Base-by-base conservation (phyloP, 92 coral and sea anemone genomes). In the Desmophyllum pertusum region DNA sequence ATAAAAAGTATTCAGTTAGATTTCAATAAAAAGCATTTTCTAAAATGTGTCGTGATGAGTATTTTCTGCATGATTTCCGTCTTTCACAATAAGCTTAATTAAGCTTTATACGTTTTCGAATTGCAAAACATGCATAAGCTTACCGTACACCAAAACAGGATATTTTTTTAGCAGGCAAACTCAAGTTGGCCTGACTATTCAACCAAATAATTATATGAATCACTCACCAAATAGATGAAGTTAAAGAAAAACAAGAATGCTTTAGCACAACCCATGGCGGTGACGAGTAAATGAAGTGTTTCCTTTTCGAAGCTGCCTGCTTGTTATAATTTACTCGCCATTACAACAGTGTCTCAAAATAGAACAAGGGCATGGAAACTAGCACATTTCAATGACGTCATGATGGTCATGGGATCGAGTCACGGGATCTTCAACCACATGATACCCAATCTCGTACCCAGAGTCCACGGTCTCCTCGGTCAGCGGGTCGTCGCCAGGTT, bases 191-290 rank as follows among this genome's bases (percentile, higher is more conserved):
- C 11, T 25, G 0, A 35, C 15, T 67, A 19, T 38, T n/a, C n/a
- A n/a, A 6, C 7, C 18, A 33, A 37, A 14, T 3, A 10, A 0
- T n/a, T 19, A 21, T 25, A 11, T n/a, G 37, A 13, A 6, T 15
- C 86, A 84, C 95, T 92, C 85, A 93, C 96, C 91, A 93, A 55
- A 81, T 90, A 93, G 31, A 93, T 83, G 31, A 79, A 66, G 84
- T 90, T 93, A 59, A 90, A 84, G 87, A 93, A 88, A 81, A 90
- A 93, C 83, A 93, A 81, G 90, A 93, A 85, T 0, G 90, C 92
- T 63, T 90, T 93, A 17, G 96, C 93, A 85, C 81, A 90, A 48
- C 91, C 69, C 93, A 89, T 90, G 6, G 37, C 1, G 1, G 10
- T 14, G 0, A 70, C 2, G 4, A 25, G 7, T 25, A 29, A 71